Evolutionary conservation across 1,140 invertebrate species (phyloP).

Genomic region (Antheraea mylitta): DNA sequence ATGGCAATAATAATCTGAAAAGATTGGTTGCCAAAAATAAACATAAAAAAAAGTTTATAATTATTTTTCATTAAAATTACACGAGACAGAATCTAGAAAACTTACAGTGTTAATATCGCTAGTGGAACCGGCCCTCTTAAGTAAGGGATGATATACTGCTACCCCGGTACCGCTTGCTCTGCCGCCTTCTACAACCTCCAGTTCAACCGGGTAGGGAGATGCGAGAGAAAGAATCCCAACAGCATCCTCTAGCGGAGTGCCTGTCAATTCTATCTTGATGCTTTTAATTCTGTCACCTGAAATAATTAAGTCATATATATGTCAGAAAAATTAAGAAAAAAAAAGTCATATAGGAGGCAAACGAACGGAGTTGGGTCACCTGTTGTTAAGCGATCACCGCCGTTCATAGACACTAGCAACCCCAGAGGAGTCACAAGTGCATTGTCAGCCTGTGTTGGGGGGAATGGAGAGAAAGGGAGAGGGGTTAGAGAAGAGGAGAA

Average conservation of each 20-base stretch:
- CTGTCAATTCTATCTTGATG: conserved; percentile 91
- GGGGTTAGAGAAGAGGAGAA: too few relatives aligned
- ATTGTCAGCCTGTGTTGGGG: too few relatives aligned
- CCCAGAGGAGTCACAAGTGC: too few relatives aligned
- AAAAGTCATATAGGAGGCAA: too few relatives aligned
- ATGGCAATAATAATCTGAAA: too few relatives aligned
- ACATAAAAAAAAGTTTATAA: too few relatives aligned
- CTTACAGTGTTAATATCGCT: conserved; percentile 76
- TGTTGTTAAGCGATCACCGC: too few relatives aligned
- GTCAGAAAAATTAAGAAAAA: too few relatives aligned
- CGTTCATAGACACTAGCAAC: too few relatives aligned
- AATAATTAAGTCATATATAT: conserved; percentile 35
- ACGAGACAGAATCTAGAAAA: not conserved
- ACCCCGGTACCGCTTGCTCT: conserved; percentile 49
- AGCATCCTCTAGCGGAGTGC: conserved; percentile 95
- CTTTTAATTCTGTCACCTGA: conserved; percentile 92
- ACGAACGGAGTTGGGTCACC: too few relatives aligned
- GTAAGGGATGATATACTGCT: conserved; percentile 52
- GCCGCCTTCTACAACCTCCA: conserved; percentile 59
- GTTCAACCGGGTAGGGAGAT: conserved; percentile 87
- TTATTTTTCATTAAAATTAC: not conserved
- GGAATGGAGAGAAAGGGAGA: too few relatives aligned
- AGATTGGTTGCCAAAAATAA: too few relatives aligned
- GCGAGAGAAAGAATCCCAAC: conserved; percentile 93
- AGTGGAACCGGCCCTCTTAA: conserved; percentile 69